phyloP scores from a whole-genome alignment of 2,797 vertebrate species.

The Pagetopsis macropterus region DNA sequence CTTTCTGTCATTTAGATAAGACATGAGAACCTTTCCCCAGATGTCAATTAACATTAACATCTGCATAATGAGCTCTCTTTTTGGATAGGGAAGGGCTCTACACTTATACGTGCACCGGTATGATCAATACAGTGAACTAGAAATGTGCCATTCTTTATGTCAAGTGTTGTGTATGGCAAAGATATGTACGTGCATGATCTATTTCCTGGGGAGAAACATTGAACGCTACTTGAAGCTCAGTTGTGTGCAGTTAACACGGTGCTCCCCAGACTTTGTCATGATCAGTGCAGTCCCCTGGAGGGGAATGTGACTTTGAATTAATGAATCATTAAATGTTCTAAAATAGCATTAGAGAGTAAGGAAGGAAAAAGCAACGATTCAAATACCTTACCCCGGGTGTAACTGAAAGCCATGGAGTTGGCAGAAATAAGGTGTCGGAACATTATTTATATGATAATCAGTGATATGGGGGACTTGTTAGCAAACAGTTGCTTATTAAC shows the following conservation, averaged over 20 bases:
- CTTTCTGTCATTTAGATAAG: constrained; percentile 2
- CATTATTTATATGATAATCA: not conserved
- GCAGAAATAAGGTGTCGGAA: not conserved
- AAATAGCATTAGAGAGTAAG: not conserved
- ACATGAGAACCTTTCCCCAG: not conserved
- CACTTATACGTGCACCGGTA: not conserved
- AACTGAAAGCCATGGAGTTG: not conserved
- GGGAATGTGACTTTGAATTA: constrained; percentile 62
- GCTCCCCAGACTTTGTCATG: constrained; percentile 9
- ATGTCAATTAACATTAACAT: not conserved
- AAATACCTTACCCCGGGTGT: not conserved
- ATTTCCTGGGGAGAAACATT: not conserved
- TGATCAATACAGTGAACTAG: not conserved
- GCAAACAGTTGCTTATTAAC: not conserved
- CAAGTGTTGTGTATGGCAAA: constrained; percentile 1
- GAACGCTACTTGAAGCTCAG: constrained; percentile 14
- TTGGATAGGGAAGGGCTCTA: not conserved
- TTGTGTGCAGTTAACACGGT: not conserved
- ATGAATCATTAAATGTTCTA: constrained; percentile 46
- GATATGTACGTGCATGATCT: constrained; percentile 24
- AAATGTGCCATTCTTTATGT: constrained; percentile 7
- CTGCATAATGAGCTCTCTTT: constrained; percentile 19
- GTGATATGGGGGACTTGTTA: not conserved
- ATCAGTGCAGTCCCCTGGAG: constrained; percentile 22
- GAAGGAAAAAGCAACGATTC: too few relatives aligned